Base-by-base conservation (phyloP, 2,888 invertebrate species). In the Himalopsyche kuldschensis region DNA sequence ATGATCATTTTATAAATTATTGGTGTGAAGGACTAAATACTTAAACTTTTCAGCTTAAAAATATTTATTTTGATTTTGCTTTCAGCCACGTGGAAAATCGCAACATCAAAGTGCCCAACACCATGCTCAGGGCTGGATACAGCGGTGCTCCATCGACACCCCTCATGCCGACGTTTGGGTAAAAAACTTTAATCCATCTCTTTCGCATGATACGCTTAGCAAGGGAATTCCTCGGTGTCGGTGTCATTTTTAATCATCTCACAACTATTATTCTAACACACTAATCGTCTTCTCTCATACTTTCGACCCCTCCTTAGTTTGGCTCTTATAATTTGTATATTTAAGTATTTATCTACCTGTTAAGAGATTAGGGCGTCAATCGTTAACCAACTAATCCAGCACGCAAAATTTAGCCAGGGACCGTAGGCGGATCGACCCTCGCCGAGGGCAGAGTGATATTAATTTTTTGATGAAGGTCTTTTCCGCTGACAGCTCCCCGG, bases 1-100 rank as follows among this genome's bases (percentile, higher is more conserved):
- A n/a, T n/a, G n/a, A n/a, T n/a, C n/a, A n/a, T n/a, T n/a, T n/a
- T n/a, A n/a, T n/a, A n/a, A n/a, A n/a, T n/a, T n/a, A n/a, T n/a
- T n/a, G n/a, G n/a, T n/a, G n/a, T n/a, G n/a, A n/a, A n/a, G n/a
- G n/a, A n/a, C n/a, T 30, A 10, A 17, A 24, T 75, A 46, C 15
- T 81, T 32, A 41, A 55, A 30, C 63, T 79, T 76, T 75, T 32
- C 55, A 78, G 75, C 83, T 78, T 17, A 8, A 31, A 75, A 41
- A 24, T 84, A 31, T 76, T 6, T 15, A n/a, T 31, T 20, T 35
- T 31, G 30, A 82, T 80, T 84, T 84, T 86, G 82, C 82, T 89
- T 90, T 84, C 90, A 94, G 94, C 87, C 93, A 94, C 87, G 90
- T 94, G 90, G 94, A 94, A 88, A 93, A 93, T 88, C 91, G 93